Percentiles rank a stretch among this genome's conserved stretches.
phyloP scores from a whole-genome alignment of 2,888 invertebrate species.

The Boloria euphrosyne region DNA sequence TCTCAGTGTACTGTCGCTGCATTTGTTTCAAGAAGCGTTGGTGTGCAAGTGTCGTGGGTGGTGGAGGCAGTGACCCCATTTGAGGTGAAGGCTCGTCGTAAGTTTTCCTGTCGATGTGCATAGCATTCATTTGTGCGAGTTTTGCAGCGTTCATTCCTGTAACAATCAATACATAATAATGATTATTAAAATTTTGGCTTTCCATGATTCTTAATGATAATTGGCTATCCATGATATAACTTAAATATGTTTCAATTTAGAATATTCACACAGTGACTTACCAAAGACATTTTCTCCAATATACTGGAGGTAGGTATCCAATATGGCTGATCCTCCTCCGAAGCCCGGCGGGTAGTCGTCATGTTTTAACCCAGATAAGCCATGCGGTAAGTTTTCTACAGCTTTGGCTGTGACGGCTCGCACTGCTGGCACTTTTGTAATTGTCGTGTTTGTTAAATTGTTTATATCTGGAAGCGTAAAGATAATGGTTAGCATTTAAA shows the following conservation, averaged over 20 bases:
- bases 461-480: constrained; percentile 63
- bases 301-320: constrained; percentile 94
- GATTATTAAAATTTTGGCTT: not conserved
- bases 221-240: not conserved
- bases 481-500: not conserved
- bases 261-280: constrained; percentile 49
- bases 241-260: not conserved
- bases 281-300: constrained; percentile 92
- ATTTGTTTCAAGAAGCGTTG: constrained; percentile 85
- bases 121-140: constrained; percentile 88
- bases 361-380: constrained; percentile 83
- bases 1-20: constrained; percentile 83
- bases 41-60: constrained; percentile 77
- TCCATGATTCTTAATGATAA: too few relatives aligned
- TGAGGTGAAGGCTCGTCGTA: constrained; percentile 83
- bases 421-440: constrained; percentile 84
- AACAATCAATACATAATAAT: not conserved
- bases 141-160: constrained; percentile 89
- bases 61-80: constrained; percentile 80
- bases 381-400: constrained; percentile 83
- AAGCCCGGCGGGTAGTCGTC: constrained; percentile 87
- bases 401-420: constrained; percentile 86
- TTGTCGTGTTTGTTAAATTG: constrained; percentile 84
- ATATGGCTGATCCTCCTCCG: constrained; percentile 88
- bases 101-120: constrained; percentile 76